These are phyloP conservation scores for Eupithecia tripunctaria DNA, from an alignment of 2,888 invertebrate species.

Conservation along the genomic window DNA sequence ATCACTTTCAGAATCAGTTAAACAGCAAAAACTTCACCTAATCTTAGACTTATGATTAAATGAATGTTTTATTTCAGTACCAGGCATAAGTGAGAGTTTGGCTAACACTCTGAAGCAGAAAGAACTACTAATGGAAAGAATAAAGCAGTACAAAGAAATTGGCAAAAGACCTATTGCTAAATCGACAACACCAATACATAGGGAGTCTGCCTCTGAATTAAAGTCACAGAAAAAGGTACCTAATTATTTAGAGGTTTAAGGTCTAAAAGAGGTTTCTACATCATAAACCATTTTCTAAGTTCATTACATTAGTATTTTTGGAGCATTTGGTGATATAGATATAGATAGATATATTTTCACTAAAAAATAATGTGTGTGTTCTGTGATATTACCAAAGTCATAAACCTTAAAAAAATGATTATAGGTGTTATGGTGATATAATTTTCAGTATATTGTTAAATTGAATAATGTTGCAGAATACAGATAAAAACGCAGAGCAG, in stretches of 20 bases:
- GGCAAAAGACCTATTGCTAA: conserved; percentile 73
- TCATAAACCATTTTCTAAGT: background rate
- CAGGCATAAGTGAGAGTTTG: conserved; percentile 81
- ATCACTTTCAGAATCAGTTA: no score
- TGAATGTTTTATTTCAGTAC: conserved; percentile 60
- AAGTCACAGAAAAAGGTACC: conserved; percentile 58
- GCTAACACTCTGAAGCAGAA: conserved; percentile 80
- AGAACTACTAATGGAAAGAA: conserved; percentile 77
- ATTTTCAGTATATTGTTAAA: background rate
- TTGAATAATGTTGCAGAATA: conserved; percentile 49
- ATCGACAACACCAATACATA: conserved; percentile 55
- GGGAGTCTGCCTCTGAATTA: conserved; percentile 57
- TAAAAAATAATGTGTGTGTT: background rate
- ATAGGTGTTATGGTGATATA: background rate
- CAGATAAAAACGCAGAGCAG: conserved; percentile 76
- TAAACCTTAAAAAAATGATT: background rate
- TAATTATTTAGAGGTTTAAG: background rate
- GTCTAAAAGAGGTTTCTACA: background rate
- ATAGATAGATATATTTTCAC: no score
- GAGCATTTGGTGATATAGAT: background rate
- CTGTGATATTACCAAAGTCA: background rate
- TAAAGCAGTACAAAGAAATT: conserved; percentile 81
- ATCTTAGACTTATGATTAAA: background rate
- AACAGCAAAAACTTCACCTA: background rate
- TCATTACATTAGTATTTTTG: no score